Conservation (phyloP, 2,797 vertebrate species). For the Echiichthys vipera region DNA sequence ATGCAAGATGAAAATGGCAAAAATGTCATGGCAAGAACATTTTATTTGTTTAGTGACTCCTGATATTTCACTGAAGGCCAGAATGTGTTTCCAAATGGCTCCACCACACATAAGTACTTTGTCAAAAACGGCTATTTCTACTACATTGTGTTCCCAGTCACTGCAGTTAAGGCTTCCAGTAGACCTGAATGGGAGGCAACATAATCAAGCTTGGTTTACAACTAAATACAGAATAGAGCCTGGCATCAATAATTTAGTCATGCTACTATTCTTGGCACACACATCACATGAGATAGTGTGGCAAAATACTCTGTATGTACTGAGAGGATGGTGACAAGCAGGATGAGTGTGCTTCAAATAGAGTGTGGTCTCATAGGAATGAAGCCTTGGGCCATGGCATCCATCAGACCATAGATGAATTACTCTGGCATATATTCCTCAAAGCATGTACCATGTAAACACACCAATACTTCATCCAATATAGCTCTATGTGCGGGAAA, state of each 20-base stretch:
- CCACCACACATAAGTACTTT: neutral
- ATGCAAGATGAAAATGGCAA: neutral
- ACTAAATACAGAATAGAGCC: slow-evolving; percentile 46
- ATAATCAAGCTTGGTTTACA: slow-evolving; percentile 33
- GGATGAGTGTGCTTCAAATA: slow-evolving; percentile 64
- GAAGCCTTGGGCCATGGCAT: slow-evolving; percentile 48
- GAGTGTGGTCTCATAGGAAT: slow-evolving; percentile 56
- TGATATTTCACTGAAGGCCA: neutral
- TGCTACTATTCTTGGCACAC: slow-evolving; percentile 47
- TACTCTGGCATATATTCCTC: slow-evolving; percentile 50
- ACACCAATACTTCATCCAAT: slow-evolving; percentile 38
- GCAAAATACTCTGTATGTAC: slow-evolving; percentile 50
- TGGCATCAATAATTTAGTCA: slow-evolving; percentile 52
- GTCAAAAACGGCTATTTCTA: slow-evolving; percentile 30
- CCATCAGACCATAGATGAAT: slow-evolving; percentile 61
- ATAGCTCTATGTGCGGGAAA: slow-evolving; percentile 10
- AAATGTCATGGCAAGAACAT: neutral
- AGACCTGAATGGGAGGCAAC: slow-evolving; percentile 23
- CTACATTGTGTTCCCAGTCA: slow-evolving; percentile 7
- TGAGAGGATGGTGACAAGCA: slow-evolving; percentile 55
- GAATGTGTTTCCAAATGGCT: slow-evolving; percentile 7
- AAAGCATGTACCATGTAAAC: slow-evolving; percentile 55
- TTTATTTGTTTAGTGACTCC: neutral
- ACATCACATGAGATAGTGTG: slow-evolving; percentile 50
- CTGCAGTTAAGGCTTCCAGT: slow-evolving; percentile 20